Evolutionary conservation across 1,140 invertebrate genomes (phyloP).

Genomic region (Anadara kagoshimensis): DNA sequence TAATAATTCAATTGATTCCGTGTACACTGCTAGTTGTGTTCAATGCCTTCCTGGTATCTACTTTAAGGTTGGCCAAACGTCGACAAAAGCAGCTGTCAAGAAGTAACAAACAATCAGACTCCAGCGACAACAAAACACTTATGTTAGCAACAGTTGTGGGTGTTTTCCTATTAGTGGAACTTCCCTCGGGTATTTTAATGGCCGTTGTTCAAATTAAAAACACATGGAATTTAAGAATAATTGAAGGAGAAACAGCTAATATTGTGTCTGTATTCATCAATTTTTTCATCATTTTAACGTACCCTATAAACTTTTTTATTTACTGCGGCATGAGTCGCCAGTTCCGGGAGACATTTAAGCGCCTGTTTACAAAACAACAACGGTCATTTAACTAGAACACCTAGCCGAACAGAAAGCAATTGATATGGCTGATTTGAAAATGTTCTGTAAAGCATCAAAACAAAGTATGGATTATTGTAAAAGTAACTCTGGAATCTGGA

Average conservation of each 20-base stretch:
- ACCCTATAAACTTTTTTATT: slow-evolving; percentile 95
- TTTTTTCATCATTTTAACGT: slow-evolving; percentile 93
- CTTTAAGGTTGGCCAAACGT: slow-evolving; percentile 88
- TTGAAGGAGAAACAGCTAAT: slow-evolving; percentile 35
- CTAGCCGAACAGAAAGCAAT: too few species aligned
- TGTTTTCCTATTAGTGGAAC: slow-evolving; percentile 92
- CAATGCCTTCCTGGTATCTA: slow-evolving; percentile 90
- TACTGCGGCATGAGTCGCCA: slow-evolving; percentile 96
- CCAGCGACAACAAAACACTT: slow-evolving; percentile 91
- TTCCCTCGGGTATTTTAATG: slow-evolving; percentile 85
- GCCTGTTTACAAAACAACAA: too few species aligned
- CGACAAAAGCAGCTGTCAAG: slow-evolving; percentile 86
- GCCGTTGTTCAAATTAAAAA: slow-evolving; percentile 88
- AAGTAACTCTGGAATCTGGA: too few species aligned
- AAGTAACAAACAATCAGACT: slow-evolving; percentile 89
- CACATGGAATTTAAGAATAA: slow-evolving; percentile 74
- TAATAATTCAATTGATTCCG: slow-evolving; percentile 94
- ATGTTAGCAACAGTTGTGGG: slow-evolving; percentile 97
- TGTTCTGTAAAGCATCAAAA: too few species aligned
- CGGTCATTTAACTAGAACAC: too few species aligned
- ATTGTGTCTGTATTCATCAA: slow-evolving; percentile 79
- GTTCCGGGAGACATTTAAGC: too few species aligned
- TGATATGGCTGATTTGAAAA: too few species aligned
- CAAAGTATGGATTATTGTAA: too few species aligned
- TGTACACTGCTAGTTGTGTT: slow-evolving; percentile 91